Evolutionary conservation across 2,888 invertebrate genomes (phyloP).

Genomic region (Prosapia bicincta): DNA sequence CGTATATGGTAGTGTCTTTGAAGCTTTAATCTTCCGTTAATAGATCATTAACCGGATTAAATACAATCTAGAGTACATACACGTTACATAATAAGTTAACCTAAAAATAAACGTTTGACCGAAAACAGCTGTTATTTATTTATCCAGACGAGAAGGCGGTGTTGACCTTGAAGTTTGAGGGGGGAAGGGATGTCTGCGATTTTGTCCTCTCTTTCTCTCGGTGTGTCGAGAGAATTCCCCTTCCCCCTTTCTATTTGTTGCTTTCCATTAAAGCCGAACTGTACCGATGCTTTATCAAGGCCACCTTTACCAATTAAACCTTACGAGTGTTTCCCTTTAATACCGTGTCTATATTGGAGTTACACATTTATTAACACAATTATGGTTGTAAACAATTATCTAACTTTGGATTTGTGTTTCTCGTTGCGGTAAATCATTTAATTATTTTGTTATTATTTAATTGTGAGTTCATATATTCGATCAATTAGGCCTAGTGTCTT

Average conservation of each 20-base stretch:
- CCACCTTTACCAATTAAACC: background rate
- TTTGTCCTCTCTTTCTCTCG: background rate
- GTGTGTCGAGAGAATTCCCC: background rate
- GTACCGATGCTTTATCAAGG: background rate
- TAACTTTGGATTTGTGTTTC: background rate
- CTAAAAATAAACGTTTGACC: background rate
- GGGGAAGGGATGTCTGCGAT: background rate
- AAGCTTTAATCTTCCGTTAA: too few relatives aligned
- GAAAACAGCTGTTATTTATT: constrained; percentile 1
- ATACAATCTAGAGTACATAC: too few relatives aligned
- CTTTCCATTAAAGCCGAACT: constrained; percentile 20
- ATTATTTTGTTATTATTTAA: background rate
- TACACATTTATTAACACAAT: background rate
- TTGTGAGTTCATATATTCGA: background rate
- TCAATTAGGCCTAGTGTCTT: too few relatives aligned
- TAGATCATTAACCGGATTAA: too few relatives aligned
- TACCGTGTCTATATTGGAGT: background rate
- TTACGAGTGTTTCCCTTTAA: background rate
- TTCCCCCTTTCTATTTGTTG: constrained; percentile 17
- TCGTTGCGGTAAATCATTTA: background rate
- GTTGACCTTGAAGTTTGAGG: background rate
- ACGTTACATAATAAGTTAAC: background rate
- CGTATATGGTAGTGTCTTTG: too few relatives aligned
- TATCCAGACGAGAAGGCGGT: background rate
- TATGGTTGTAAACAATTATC: background rate